phyloP scores from a whole-genome alignment of 1,140 invertebrate genomes.

The Heterodera carotae region DNA sequence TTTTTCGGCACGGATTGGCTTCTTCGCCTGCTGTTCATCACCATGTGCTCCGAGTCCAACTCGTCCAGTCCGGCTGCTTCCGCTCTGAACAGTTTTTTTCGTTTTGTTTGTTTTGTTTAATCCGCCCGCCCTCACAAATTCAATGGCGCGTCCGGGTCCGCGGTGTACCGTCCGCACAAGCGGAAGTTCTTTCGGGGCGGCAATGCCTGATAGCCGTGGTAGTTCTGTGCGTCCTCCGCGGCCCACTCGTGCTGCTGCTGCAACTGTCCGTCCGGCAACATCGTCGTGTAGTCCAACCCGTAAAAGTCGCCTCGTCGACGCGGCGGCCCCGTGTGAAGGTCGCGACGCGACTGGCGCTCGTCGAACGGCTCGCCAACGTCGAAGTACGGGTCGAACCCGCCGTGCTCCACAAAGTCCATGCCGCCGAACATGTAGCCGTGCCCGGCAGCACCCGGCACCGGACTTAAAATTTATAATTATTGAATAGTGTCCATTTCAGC shows the following conservation, averaged over 20 bases:
- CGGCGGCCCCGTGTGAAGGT: constrained; percentile 29
- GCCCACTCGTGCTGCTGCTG: constrained; percentile 9
- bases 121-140: constrained; percentile 41
- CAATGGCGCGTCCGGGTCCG: constrained; percentile 53
- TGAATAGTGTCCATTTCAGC: constrained; percentile 8
- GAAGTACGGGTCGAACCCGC: constrained; percentile 13
- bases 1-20: too few relatives aligned
- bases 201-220: constrained; percentile 55
- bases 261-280: constrained; percentile 23
- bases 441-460: constrained; percentile 47
- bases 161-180: constrained; percentile 44
- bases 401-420: constrained; percentile 59
- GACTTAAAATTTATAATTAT: constrained; percentile 38
- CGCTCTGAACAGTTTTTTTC: constrained; percentile 17
- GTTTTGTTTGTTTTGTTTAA: neutral
- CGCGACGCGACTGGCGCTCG: constrained; percentile 13
- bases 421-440: constrained; percentile 61
- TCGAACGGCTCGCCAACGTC: constrained; percentile 38
- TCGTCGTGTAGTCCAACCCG: constrained; percentile 46
- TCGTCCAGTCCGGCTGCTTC: constrained; percentile 36
- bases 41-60: constrained; percentile 24
- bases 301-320: constrained; percentile 38
- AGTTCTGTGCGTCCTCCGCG: constrained; percentile 37
- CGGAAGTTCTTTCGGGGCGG: constrained; percentile 46
- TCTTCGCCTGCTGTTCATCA: neutral